Base-by-base conservation (phyloP, 2,797 vertebrate species). In the Enteromius argenteus region DNA sequence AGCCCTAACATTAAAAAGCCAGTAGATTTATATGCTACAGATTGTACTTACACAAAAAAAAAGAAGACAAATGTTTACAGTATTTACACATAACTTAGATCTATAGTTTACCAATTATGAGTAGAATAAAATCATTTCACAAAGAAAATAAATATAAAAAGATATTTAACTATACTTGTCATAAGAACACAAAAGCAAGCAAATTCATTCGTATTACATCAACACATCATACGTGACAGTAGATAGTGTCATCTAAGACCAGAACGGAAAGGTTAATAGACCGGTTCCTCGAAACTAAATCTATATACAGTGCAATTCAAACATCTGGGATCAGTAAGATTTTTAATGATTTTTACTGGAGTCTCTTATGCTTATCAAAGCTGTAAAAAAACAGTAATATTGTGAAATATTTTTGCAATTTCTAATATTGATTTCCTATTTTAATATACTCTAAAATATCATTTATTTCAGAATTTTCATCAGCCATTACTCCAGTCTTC, bases 71-170 rank as follows among this genome's bases (percentile, higher is more conserved):
- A 92, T 90, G 92, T 90, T 87, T 93, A 94, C 92, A 94, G 85
- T 89, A 92, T 95, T 91, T 94, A 92, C 92, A 94, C 90, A 94
- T 94, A 96, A 95, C 93, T 95, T 96, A 95, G 89, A 89, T 89
- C 90, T 91, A 93, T 87, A 56, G 83, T 83, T 89, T 91, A 89
- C 93, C 92, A 92, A 91, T 92, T 94, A 94, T 90, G 92, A 84
- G 89, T 87, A 89, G 88, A 91, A 93, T 87, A 89, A 91, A 93
- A 93, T 89, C 67, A 87, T 90, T 89, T 92, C 91, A 94, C 92
- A 90, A 91, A 69, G 84, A 91, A 95, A 95, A 95, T 95, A 96
- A 95, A 95, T 95, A 91, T 86, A 90, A 88, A 92, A 92, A 85
- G 75, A 91, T 88, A 91, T 85, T 78, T 56, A 89, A 83, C 90